Evolutionary conservation across 2,113 vertebrate species (phyloP).

Genomic region (Agapornis roseicollis): DNA sequence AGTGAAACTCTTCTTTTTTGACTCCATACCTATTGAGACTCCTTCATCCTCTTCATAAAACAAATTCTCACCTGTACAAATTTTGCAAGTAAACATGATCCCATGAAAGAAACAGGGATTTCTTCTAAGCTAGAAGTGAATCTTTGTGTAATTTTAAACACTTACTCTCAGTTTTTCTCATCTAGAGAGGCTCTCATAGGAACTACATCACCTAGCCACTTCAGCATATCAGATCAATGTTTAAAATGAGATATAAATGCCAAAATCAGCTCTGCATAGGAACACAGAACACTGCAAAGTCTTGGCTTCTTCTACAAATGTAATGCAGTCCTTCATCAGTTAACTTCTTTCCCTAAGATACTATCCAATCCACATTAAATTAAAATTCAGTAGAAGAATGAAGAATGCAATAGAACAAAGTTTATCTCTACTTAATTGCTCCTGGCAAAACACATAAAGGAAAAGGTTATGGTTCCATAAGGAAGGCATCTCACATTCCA

Average conservation of each 20-base stretch:
- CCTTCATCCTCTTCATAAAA: neutral
- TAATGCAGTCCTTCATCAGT: neutral
- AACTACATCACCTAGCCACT: neutral
- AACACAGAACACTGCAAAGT: neutral
- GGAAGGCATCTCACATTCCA: neutral
- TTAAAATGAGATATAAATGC: neutral
- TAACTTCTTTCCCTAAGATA: neutral
- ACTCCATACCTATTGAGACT: neutral
- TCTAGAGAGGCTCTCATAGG: neutral
- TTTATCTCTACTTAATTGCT: neutral
- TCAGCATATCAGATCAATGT: neutral
- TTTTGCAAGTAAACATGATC: neutral
- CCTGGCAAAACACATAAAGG: fast-evolving
- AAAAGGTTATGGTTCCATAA: neutral
- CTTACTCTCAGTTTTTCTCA: neutral
- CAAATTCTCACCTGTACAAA: neutral
- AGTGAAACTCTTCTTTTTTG: neutral
- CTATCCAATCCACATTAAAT: neutral
- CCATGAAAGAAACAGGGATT: neutral
- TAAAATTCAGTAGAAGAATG: neutral
- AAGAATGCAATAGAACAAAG: neutral
- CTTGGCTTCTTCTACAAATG: neutral
- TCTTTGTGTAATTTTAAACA: neutral
- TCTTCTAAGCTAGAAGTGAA: neutral
- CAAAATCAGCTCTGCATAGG: neutral